These are phyloP conservation scores for Lordiphosa collinella DNA, from an alignment of 1,140 invertebrate genomes.

Conservation along the genomic window DNA sequence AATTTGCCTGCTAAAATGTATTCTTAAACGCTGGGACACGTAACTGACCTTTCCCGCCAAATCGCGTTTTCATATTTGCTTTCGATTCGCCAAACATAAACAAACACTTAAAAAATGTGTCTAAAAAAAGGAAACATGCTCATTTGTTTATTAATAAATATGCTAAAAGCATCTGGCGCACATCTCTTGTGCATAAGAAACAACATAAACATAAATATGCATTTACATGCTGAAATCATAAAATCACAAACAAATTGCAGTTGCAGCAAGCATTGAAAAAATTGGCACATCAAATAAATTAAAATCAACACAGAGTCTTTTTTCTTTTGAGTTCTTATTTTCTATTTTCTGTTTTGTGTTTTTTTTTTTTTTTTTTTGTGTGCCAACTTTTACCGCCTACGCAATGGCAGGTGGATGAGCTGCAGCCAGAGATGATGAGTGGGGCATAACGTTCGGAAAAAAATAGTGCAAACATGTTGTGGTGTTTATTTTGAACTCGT, in stretches of 20 bases:
- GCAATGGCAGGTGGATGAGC: constrained; percentile 9
- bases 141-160: constrained; percentile 38
- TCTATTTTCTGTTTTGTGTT: constrained; percentile 9
- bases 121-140: constrained; percentile 4
- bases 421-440: constrained; percentile 6
- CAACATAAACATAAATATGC: constrained; percentile 15
- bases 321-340: constrained; percentile 5
- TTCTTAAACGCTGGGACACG: no score
- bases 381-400: constrained; percentile 11
- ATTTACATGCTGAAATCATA: constrained; percentile 36
- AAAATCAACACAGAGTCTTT: constrained; percentile 26
- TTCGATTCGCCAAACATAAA: background rate
- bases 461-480: no score
- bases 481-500: no score
- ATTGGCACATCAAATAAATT: constrained; percentile 27
- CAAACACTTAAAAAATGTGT: constrained; percentile 29
- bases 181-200: constrained; percentile 13
- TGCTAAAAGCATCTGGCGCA: constrained; percentile 29
- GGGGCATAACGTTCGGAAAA: background rate
- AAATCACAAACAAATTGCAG: constrained; percentile 29
- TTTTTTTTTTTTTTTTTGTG: constrained; percentile 4
- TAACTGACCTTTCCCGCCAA: constrained; percentile 4
- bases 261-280: constrained; percentile 14
- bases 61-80: background rate
- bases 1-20: no score